These are phyloP conservation scores for Scaptomyza pallida DNA, from an alignment of 1,140 invertebrate genomes.

Conservation along the genomic window DNA sequence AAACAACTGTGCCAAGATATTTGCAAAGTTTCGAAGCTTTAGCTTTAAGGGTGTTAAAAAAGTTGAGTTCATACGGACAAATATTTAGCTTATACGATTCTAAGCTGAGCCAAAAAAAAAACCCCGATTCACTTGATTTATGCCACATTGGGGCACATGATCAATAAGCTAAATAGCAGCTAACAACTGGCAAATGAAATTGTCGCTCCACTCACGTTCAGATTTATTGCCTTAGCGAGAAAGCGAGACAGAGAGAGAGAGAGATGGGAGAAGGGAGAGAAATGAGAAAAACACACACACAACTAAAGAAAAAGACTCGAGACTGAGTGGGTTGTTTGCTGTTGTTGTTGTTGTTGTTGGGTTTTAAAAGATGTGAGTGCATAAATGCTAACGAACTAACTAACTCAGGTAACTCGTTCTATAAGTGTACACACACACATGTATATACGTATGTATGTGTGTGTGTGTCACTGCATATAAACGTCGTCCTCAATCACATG, in stretches of 20 bases:
- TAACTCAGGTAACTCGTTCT: slow-evolving; percentile 66
- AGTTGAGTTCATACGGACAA: too few species aligned
- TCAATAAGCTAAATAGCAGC: slow-evolving; percentile 7
- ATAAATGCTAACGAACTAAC: slow-evolving; percentile 80
- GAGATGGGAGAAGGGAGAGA: slow-evolving; percentile 6
- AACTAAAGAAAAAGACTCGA: background rate
- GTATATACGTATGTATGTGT: slow-evolving; percentile 13
- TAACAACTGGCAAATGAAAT: background rate
- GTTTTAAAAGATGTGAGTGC: slow-evolving; percentile 43
- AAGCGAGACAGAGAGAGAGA: too few species aligned
- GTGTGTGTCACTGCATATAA: slow-evolving; percentile 56
- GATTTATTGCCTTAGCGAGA: slow-evolving; percentile 61
- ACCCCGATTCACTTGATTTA: slow-evolving; percentile 5
- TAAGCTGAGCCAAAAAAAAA: background rate
- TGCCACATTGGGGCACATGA: slow-evolving; percentile 6
- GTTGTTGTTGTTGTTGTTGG: background rate
- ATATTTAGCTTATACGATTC: too few species aligned
- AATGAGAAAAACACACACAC: background rate
- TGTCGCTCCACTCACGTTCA: slow-evolving; percentile 46
- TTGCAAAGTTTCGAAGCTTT: too few species aligned
- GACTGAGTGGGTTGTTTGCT: background rate
- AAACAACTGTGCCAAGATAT: too few species aligned
- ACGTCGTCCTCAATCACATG: slow-evolving; percentile 80
- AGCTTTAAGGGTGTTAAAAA: too few species aligned
- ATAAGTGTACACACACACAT: slow-evolving; percentile 9